A percentile compares a stretch with the other conserved stretches of the same genome.
Conservation (phyloP, 2,797 vertebrate species). For the Anableps anableps region DNA sequence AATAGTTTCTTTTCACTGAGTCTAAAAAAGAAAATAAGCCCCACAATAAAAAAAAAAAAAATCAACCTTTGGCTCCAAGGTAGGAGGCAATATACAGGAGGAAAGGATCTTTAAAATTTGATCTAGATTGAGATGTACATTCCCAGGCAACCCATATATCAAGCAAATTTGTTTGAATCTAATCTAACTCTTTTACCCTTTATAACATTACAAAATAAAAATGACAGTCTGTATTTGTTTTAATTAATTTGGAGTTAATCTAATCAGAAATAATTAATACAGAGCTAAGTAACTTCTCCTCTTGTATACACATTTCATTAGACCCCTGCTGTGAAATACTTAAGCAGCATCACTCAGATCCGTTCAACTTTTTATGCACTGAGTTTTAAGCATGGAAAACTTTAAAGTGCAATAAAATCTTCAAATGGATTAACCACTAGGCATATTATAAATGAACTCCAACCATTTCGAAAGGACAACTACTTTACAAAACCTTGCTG, state of each 20-base stretch:
- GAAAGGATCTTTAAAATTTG: background rate
- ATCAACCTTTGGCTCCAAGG: no score
- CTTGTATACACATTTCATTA: background rate
- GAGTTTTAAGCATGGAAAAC: background rate
- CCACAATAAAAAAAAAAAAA: no score
- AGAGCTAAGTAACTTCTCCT: background rate
- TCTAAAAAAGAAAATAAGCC: no score
- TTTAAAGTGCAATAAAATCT: background rate
- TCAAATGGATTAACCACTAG: background rate
- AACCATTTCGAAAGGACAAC: slow-evolving; percentile 1
- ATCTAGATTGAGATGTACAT: background rate
- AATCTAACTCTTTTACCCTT: background rate
- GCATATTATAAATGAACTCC: background rate
- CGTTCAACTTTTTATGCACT: background rate
- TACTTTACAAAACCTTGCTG: background rate
- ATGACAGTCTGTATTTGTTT: background rate
- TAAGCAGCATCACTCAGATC: background rate
- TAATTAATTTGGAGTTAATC: background rate
- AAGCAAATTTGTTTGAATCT: background rate
- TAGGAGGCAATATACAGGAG: no score
- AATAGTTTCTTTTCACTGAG: no score
- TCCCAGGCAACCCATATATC: background rate
- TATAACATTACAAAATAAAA: background rate
- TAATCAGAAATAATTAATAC: background rate
- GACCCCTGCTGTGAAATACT: background rate